Conservation (phyloP, 2,113 vertebrate species). For the Bos indicus region DNA sequence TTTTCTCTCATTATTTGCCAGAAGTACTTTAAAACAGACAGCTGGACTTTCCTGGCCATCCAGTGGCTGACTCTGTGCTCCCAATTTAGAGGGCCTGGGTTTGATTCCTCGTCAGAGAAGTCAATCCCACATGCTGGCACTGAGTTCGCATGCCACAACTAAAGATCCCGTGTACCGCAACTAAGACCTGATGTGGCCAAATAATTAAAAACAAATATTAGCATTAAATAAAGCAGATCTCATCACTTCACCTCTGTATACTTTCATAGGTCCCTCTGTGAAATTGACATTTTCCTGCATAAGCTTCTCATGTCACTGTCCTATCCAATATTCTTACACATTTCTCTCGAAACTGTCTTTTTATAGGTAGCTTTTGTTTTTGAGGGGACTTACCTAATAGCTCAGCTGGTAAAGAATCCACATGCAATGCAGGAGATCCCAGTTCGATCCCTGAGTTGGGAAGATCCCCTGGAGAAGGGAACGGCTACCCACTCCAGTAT, state of each 20-base stretch:
- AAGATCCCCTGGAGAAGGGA: not conserved
- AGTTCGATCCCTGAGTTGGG: not conserved
- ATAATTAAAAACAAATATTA: not conserved
- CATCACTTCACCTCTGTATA: accelerated
- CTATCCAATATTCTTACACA: not conserved
- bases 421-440: not conserved
- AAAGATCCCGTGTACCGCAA: not conserved
- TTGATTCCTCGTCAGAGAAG: not conserved
- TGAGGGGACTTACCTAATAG: not conserved
- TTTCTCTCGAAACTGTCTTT: not conserved
- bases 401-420: not conserved
- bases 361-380: not conserved
- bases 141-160: not conserved
- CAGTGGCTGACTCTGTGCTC: not conserved
- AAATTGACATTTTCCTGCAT: not conserved
- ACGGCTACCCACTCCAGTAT: not conserved
- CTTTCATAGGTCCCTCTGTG: not conserved
- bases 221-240: not conserved
- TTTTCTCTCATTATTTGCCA: not conserved
- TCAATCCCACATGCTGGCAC: not conserved
- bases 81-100: not conserved
- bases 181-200: not conserved
- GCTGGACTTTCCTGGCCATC: not conserved
- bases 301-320: not conserved
- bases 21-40: not conserved